These are phyloP conservation scores for Heteropelma amictum DNA, from an alignment of 2,888 invertebrate genomes.

Conservation along the genomic window DNA sequence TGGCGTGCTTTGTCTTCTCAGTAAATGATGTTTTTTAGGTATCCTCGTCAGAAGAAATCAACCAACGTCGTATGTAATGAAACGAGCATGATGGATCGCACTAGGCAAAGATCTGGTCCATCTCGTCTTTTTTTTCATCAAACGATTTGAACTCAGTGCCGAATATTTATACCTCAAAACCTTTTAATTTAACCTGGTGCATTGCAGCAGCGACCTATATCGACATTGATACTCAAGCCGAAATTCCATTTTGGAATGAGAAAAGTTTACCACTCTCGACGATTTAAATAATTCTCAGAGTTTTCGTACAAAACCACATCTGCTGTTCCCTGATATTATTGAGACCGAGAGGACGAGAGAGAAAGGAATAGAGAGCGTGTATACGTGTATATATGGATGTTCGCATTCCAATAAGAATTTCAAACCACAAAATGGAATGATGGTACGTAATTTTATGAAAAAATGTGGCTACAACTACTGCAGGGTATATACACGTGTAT, in stretches of 20 bases:
- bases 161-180: neutral
- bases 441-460: slow-evolving; percentile 28
- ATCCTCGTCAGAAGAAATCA: too few species aligned
- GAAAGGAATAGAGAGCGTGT: neutral
- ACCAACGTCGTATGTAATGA: too few species aligned
- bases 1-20: too few species aligned
- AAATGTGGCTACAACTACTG: slow-evolving; percentile 20
- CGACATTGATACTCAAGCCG: slow-evolving; percentile 10
- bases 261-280: slow-evolving; percentile 34
- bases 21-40: too few species aligned
- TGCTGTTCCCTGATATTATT: slow-evolving; percentile 6
- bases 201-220: neutral
- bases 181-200: neutral
- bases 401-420: slow-evolving; percentile 31
- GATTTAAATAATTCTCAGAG: slow-evolving; percentile 36
- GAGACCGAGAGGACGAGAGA: neutral
- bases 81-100: too few species aligned
- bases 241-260: slow-evolving; percentile 40
- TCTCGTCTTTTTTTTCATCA: neutral
- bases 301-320: slow-evolving; percentile 32
- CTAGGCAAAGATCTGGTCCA: too few species aligned
- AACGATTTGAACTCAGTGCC: neutral
- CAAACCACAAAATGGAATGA: slow-evolving; percentile 20
- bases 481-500: neutral
- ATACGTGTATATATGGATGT: neutral